Evolutionary conservation across 2,888 invertebrate genomes (phyloP), one percentile per base, ranked within the genome.

Genomic region (Romanomermis culicivorax): DNA sequence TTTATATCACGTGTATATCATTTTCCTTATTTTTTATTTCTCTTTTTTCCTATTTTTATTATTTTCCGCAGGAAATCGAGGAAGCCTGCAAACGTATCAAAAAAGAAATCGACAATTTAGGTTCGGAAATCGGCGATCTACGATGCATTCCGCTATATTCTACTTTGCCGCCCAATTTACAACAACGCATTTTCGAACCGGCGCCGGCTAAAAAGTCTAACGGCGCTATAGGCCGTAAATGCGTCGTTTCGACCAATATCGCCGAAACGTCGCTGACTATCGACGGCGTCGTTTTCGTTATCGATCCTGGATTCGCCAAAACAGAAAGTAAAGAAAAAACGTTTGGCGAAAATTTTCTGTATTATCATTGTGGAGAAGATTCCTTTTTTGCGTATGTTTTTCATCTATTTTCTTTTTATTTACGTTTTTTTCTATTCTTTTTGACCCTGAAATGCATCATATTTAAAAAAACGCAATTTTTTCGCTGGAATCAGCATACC

Each of bases 141-240:
- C 91, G 88, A 70, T 97, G 95, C 73, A 97, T 99, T 70, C 97
- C 97, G 0, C 72, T 99, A 36, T 99, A 99, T 74, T 97, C 97
- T 0, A 95, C 97, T 0, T 73, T 99, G 47, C 97, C 97, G 2
- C 97, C 97, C 0, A 88, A 88, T 70, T 74, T 91, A 43, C 97
- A 95, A 66, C 91, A 93, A 67, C 75, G 91, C 57, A 99, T 99
- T 65, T 99, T 99, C 67, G 97, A 97, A 64, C 79, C 89, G 0
- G 83, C 97, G 0, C 97, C 97, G 0, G 85, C 93, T 0, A 84
- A 81, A 55, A 81, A 86, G 68, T 72, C 82, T 0, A 87, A 82
- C 62, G 89, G 89, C 0, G 85, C 83, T 0, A 82, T 91, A 30
- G 65, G 66, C 29, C 57, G 68, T 7, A 68, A 68, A 52, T 64